Percentiles rank a stretch among this genome's conserved stretches.
phyloP scores from a whole-genome alignment of 1,140 invertebrate species.

The Bombus consobrinus region DNA sequence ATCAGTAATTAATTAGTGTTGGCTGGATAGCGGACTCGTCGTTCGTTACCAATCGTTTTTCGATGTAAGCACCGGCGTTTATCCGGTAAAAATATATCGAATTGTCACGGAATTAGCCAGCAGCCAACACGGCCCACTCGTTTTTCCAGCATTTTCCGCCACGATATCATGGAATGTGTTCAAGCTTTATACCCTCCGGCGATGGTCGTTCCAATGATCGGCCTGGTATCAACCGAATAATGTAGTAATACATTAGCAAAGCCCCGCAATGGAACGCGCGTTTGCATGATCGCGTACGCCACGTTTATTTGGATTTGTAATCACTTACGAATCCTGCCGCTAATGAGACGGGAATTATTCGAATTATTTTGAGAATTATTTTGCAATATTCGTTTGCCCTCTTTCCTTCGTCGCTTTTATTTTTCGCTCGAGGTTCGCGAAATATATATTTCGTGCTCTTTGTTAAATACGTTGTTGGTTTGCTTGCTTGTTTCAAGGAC shows the following conservation, averaged over 20 bases:
- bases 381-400: too few species aligned
- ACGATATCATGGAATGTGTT: conserved; percentile 20
- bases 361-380: background rate
- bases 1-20: conserved; percentile 77
- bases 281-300: conserved; percentile 11
- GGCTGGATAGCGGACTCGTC: background rate
- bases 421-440: too few species aligned
- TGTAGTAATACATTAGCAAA: conserved; percentile 37
- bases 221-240: conserved; percentile 17
- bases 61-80: background rate
- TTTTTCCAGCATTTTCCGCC: background rate
- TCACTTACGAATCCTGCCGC: conserved; percentile 19
- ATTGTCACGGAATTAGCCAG: conserved; percentile 16
- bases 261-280: conserved; percentile 9
- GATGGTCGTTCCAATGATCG: background rate
- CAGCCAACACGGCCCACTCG: background rate
- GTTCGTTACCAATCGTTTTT: conserved; percentile 24
- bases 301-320: conserved; percentile 43
- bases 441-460: too few species aligned
- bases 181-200: background rate
- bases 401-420: background rate
- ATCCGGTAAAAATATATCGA: conserved; percentile 11
- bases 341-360: conserved; percentile 22
- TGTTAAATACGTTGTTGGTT: too few species aligned
- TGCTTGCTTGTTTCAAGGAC: too few species aligned